Conservation (phyloP, 1,140 invertebrate species). For the Phocides pigmalion region DNA sequence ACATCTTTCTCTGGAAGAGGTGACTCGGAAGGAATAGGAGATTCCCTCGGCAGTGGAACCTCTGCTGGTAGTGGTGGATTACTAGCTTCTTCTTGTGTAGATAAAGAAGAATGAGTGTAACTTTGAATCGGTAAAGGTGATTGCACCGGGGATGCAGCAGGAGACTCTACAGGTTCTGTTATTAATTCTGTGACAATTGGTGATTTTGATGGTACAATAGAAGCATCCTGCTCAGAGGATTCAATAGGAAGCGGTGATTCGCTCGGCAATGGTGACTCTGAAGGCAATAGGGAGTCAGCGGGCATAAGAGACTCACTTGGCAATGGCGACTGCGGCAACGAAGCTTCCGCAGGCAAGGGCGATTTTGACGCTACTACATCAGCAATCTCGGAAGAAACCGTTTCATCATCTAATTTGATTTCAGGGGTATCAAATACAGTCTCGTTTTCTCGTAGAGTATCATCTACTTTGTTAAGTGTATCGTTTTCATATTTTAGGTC, state of each 20-base stretch:
- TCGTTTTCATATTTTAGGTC: conserved; percentile 41
- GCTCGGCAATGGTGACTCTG: conserved; percentile 43
- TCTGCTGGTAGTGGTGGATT: conserved; percentile 44
- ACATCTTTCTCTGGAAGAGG: conserved; percentile 34
- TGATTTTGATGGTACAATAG: conserved; percentile 31
- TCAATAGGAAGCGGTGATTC: conserved; percentile 37
- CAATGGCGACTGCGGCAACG: conserved; percentile 37
- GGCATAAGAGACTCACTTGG: conserved; percentile 43
- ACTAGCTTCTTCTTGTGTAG: conserved; percentile 22
- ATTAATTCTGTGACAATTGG: conserved; percentile 19
- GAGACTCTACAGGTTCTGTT: neutral
- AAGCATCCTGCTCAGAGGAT: conserved; percentile 32
- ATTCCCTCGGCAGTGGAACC: conserved; percentile 52
- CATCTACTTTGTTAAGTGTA: conserved; percentile 22
- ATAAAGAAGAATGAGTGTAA: conserved; percentile 32
- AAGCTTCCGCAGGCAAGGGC: conserved; percentile 27
- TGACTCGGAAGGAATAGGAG: conserved; percentile 45
- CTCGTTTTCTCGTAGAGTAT: conserved; percentile 31
- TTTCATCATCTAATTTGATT: conserved; percentile 47
- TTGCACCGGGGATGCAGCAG: conserved; percentile 14
- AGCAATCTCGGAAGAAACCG: conserved; percentile 23
- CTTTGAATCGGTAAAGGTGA: conserved; percentile 35
- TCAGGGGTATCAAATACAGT: conserved; percentile 40
- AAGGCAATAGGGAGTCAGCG: conserved; percentile 38
- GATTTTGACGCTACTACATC: conserved; percentile 35